These are phyloP conservation scores for Drosophila grimshawi DNA, from an alignment of 1,140 invertebrate species.

Conservation along the genomic window DNA sequence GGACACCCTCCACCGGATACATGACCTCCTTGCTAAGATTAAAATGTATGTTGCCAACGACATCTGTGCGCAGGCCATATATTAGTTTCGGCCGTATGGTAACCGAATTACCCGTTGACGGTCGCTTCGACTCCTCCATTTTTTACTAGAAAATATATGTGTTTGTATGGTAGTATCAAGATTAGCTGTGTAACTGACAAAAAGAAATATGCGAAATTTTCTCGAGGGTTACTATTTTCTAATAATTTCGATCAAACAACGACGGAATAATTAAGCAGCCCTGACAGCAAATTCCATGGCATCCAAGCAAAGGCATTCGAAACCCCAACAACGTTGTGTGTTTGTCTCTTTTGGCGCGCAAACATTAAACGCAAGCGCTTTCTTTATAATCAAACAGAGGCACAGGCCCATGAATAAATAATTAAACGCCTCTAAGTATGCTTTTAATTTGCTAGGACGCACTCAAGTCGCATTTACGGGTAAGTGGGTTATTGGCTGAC, in stretches of 20 bases:
- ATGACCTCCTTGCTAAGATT: conserved; percentile 87
- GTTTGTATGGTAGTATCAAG: conserved; percentile 3
- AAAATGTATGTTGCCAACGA: conserved; percentile 87
- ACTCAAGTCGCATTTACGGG: conserved; percentile 32
- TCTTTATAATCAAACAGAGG: conserved; percentile 28
- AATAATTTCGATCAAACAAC: conserved; percentile 76
- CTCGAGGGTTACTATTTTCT: conserved; percentile 18
- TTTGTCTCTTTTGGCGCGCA: conserved; percentile 29
- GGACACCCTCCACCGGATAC: conserved; percentile 87
- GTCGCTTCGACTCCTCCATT: conserved; percentile 54
- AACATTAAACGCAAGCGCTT: conserved; percentile 12
- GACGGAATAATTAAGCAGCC: conserved; percentile 45
- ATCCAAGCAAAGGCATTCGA: conserved; percentile 21
- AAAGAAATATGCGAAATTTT: background rate
- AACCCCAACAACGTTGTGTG: background rate
- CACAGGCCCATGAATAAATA: conserved; percentile 63
- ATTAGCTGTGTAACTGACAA: background rate
- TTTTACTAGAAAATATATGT: conserved; percentile 57
- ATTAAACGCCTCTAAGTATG: conserved; percentile 73
- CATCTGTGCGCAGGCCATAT: conserved; percentile 87
- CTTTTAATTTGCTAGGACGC: conserved; percentile 65
- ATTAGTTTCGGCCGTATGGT: conserved; percentile 86
- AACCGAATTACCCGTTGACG: conserved; percentile 49
- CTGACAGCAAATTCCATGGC: conserved; percentile 77
- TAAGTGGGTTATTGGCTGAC: conserved; percentile 12